A percentile compares a stretch with the other conserved stretches of the same genome.
Conservation (phyloP, 1,140 invertebrate genomes). For the Aricia agestis region DNA sequence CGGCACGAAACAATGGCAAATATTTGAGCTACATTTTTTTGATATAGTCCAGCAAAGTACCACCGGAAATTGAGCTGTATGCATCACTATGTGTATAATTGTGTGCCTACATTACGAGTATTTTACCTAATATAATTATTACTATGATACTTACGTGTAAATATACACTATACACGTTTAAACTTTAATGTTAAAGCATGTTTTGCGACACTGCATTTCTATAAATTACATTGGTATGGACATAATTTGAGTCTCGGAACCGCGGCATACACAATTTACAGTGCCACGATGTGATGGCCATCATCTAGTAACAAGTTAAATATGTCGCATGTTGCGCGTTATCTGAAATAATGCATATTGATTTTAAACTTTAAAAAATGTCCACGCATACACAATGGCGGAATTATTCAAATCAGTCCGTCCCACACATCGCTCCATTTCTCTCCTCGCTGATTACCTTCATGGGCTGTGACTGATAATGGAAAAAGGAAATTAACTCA, state of each 20-base stretch:
- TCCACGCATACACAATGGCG: not conserved
- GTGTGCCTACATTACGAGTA: too few species aligned
- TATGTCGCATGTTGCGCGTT: not conserved
- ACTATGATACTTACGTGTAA: too few species aligned
- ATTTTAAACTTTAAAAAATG: constrained; percentile 5
- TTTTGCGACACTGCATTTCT: too few species aligned
- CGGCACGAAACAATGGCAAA: not conserved
- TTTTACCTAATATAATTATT: too few species aligned
- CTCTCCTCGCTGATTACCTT: not conserved
- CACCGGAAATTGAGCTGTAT: too few species aligned
- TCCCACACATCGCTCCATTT: not conserved
- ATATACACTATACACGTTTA: too few species aligned
- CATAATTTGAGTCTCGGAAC: too few species aligned
- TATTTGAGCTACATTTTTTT: not conserved
- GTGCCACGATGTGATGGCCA: not conserved
- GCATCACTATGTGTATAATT: too few species aligned
- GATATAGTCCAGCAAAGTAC: too few species aligned
- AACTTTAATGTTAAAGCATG: too few species aligned
- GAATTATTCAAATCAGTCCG: constrained; percentile 8
- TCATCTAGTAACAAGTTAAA: not conserved
- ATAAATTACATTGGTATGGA: too few species aligned
- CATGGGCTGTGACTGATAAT: constrained; percentile 2
- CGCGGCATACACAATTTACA: too few species aligned
- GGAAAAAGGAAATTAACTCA: not conserved
- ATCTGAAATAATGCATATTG: not conserved